Evolutionary conservation across 2,113 vertebrate genomes (phyloP).

Genomic region (Oenanthe oenanthe): DNA sequence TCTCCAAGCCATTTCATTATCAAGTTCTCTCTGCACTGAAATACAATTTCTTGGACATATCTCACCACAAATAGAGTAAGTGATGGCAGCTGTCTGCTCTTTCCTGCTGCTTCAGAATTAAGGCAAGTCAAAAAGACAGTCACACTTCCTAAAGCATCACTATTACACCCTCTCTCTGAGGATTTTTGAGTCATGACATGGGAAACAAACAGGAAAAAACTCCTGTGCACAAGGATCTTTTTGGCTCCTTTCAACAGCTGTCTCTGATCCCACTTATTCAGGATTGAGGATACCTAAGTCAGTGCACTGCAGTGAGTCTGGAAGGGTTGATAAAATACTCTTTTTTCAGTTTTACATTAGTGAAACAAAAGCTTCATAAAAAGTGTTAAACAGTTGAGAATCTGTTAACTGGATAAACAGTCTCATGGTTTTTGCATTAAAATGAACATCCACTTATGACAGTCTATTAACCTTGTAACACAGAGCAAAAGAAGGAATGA

Average conservation of each 20-base stretch:
- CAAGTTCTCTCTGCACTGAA: not conserved
- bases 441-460: not conserved
- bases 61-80: not conserved
- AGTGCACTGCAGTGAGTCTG: not conserved
- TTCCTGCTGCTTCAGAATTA: not conserved
- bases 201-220: not conserved
- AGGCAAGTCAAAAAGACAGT: not conserved
- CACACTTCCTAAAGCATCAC: not conserved
- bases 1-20: not conserved
- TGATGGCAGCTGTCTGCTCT: not conserved
- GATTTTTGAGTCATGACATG: not conserved
- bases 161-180: not conserved
- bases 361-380: not conserved
- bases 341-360: not conserved
- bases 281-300: not conserved
- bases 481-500: not conserved
- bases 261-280: not conserved
- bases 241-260: not conserved
- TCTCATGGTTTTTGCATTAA: not conserved
- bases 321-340: not conserved
- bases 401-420: not conserved
- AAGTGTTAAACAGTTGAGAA: not conserved
- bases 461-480: slow-evolving; percentile 20
- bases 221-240: not conserved
- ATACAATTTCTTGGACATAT: not conserved